Evolutionary conservation across 2,797 vertebrate genomes (phyloP), one percentile per base, ranked within the genome.

Genomic region (Trachurus trachurus): DNA sequence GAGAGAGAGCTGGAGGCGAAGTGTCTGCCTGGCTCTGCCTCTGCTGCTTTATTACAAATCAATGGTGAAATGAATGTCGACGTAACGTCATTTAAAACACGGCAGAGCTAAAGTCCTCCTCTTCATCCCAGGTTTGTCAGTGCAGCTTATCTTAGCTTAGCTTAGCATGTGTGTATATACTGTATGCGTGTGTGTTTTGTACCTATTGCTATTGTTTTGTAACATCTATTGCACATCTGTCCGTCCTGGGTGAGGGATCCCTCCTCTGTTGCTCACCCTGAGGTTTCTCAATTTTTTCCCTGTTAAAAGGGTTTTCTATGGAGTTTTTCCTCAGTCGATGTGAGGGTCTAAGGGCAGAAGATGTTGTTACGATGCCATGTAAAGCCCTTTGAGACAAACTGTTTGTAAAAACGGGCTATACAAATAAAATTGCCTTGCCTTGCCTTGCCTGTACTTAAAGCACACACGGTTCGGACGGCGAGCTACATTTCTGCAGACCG

Each of bases 401-500:
- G n/a, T n/a, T n/a, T n/a, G n/a, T n/a, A n/a, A n/a, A n/a, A n/a
- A n/a, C n/a, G n/a, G n/a, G n/a, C n/a, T n/a, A n/a, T n/a, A n/a
- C n/a, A n/a, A n/a, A n/a, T n/a, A n/a, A n/a, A n/a, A n/a, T n/a
- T n/a, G n/a, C n/a, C n/a, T n/a, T n/a, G n/a, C n/a, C n/a, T n/a
- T n/a, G n/a, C n/a, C n/a, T n/a, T n/a, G n/a, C n/a, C 68, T 45
- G 64, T 61, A 49, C 52, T 58, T 44, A 13, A 31, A 56, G 22
- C 68, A 19, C 50, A 74, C 60, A 22, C 26, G 57, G 71, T 71
- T 80, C 70, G 64, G 69, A 67, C 66, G 63, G 59, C 7, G 6
- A 71, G 78, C 77, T 50, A 12, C 58, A 40, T 70, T 76, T 77
- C 76, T 70, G 78, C 76, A 39, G 76, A 69, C 10, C 47, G 45